Base-by-base conservation (phyloP, 2,113 vertebrate species). In the Toxostoma redivivum region DNA sequence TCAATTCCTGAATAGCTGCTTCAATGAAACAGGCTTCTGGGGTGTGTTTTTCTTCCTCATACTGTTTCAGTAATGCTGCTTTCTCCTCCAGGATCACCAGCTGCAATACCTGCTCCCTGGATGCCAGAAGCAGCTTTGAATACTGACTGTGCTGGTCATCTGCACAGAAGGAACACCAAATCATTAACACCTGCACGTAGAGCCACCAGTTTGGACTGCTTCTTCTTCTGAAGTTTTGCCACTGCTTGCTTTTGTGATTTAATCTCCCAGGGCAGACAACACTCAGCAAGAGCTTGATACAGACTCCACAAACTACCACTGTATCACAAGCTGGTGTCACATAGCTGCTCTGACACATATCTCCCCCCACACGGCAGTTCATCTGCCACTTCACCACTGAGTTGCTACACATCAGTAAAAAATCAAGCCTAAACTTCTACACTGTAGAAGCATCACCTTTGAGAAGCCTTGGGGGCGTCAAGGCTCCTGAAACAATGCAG, bases 51-150 rank as follows among this genome's bases (percentile, higher is more conserved):
- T 99, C 98, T 71, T 99, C 99, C 69, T 98, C 98, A 50, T 99
- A 98, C 86, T 99, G 99, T 80, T 95, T 97, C 85, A 99, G 97
- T n/a, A 99, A 97, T 2, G 98, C 98, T 0, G 94, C 96, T 85
- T 98, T 99, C 96, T 99, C 99, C 80, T 99, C 99, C 31, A 96
- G 94, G 86, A 99, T 96, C 51, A 99, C 98, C 73, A 97, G 94
- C 81, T 94, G 97, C 95, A 99, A 97, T 86, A 99, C 98, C 96
- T 99, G 99, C 48, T 98, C 96, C 45, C 98, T 98, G 25, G 99
- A 99, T 54, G 99, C 99, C 97, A 99, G 97, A 91, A 99, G 98
- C 93, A 99, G 97, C 97, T 99, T 99, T 67, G 99, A 99, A 97
- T 99, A 99, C 42, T 98, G 98, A 89, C 98, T 98, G 51, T 98